phyloP scores from a whole-genome alignment of 2,888 invertebrate species.

The Meloe dianella region DNA sequence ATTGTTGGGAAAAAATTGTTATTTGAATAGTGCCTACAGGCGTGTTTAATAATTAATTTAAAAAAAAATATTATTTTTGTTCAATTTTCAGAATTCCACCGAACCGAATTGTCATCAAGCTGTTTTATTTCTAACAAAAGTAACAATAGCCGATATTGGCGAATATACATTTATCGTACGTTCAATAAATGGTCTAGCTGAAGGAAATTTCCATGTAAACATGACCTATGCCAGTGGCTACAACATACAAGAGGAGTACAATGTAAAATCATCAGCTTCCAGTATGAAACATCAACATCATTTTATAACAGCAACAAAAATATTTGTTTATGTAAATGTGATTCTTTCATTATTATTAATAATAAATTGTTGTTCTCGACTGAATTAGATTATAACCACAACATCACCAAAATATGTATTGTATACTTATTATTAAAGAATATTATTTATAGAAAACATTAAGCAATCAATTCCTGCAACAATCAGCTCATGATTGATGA shows the following conservation, averaged over 20 bases:
- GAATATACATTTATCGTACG: conserved; percentile 70
- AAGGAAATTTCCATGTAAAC: conserved; percentile 68
- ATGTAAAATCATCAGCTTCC: conserved; percentile 39
- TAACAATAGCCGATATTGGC: conserved; percentile 66
- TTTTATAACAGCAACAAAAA: conserved; percentile 25
- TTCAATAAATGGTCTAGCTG: conserved; percentile 67
- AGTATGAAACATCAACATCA: conserved; percentile 24
- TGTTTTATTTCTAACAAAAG: conserved; percentile 65
- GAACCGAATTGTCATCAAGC: conserved; percentile 67
- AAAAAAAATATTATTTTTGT: too few relatives aligned
- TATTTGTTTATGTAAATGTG: conserved; percentile 51
- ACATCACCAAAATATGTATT: conserved; percentile 28
- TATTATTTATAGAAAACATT: conserved; percentile 25
- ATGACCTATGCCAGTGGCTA: conserved; percentile 63
- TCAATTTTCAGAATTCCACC: conserved; percentile 63
- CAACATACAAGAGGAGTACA: conserved; percentile 44
- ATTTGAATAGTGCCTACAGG: background rate
- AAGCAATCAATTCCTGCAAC: conserved; percentile 7
- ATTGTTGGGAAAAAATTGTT: background rate
- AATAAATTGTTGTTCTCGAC: conserved; percentile 53
- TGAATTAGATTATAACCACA: conserved; percentile 44
- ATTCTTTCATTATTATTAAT: conserved; percentile 52
- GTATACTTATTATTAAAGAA: conserved; percentile 22
- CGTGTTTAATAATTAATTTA: background rate
- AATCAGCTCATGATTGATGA: background rate